Base-by-base conservation (phyloP, 2,888 invertebrate species). In the Neuroscelio doddi region DNA sequence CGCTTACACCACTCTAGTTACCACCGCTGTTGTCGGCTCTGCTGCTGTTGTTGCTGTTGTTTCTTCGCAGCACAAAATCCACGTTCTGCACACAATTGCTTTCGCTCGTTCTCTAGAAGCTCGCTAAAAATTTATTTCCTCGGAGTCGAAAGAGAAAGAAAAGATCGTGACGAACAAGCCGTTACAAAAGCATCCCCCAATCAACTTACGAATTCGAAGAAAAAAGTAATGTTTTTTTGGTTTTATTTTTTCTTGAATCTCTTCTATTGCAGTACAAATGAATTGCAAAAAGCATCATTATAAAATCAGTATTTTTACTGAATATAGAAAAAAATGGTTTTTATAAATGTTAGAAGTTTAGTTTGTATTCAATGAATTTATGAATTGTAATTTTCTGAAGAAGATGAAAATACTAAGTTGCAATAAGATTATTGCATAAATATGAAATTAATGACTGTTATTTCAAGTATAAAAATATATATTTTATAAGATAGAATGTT, bases 51-150 rank as follows among this genome's bases (percentile, higher is more conserved):
- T 12, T 26, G 38, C 26, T 8, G 53, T 47, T 30, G 51, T 47
- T 64, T 64, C 57, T 55, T 50, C 47, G 56, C 52, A 42, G 51
- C 63, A 53, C 50, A 44, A 57, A 65, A 69, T 69, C 64, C 64
- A 69, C 69, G 61, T 62, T 52, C 64, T 50, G 57, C 62, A 64
- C 57, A 55, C 69, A 69, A 69, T 67, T 69, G 69, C 66, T 63
- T 67, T 67, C 61, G 62, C 58, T 50, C 66, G 56, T 61, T 64
- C 53, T 45, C 58, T 47, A 53, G 49, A n/a, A 67, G 49, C 64
- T 62, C 15, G 61, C 61, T 64, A 67, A 69, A 69, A 64, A 69
- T 69, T 69, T 64, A 69, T 69, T 56, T 38, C 56, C 57, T 45
- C 41, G 17, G 46, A 55, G 34, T 24, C 53, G 39, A 5, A 10